Evolutionary conservation across 2,888 invertebrate species (phyloP).

Genomic region (Chromoteleia sp.): DNA sequence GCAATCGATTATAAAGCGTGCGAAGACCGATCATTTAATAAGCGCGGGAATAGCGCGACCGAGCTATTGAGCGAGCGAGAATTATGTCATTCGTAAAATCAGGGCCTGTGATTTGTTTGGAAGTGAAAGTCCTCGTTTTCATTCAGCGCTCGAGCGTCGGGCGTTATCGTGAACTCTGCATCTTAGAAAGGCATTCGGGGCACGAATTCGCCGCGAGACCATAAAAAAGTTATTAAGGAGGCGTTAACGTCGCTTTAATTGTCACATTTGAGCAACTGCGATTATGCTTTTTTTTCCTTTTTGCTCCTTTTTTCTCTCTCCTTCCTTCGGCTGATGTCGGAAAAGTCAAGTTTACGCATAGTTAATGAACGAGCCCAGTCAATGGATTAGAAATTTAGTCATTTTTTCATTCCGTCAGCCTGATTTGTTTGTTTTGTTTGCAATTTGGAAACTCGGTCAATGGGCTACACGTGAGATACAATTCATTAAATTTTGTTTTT

Average conservation of each 20-base stretch:
- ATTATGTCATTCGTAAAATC: slow-evolving; percentile 66
- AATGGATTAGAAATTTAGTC: too few species aligned
- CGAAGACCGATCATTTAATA: slow-evolving; percentile 36
- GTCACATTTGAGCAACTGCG: not conserved
- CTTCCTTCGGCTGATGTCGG: too few species aligned
- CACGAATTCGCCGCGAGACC: slow-evolving; percentile 29
- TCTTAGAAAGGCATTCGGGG: slow-evolving; percentile 60
- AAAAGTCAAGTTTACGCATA: too few species aligned
- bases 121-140: slow-evolving; percentile 71
- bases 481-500: too few species aligned
- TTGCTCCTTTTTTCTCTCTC: too few species aligned
- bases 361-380: too few species aligned
- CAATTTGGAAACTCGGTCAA: too few species aligned
- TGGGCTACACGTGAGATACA: too few species aligned
- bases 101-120: slow-evolving; percentile 60
- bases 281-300: too few species aligned
- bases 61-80: slow-evolving; percentile 18
- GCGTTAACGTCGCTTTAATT: slow-evolving; percentile 41
- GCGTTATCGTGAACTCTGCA: slow-evolving; percentile 42
- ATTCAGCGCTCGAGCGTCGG: slow-evolving; percentile 33
- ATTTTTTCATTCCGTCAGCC: too few species aligned
- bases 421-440: too few species aligned
- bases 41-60: slow-evolving; percentile 8
- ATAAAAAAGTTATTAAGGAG: slow-evolving; percentile 48
- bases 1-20: slow-evolving; percentile 58